Evolutionary conservation across 2,113 vertebrate species (phyloP), one percentile per base, ranked within the genome.

Genomic region (Bubo blakistoni): DNA sequence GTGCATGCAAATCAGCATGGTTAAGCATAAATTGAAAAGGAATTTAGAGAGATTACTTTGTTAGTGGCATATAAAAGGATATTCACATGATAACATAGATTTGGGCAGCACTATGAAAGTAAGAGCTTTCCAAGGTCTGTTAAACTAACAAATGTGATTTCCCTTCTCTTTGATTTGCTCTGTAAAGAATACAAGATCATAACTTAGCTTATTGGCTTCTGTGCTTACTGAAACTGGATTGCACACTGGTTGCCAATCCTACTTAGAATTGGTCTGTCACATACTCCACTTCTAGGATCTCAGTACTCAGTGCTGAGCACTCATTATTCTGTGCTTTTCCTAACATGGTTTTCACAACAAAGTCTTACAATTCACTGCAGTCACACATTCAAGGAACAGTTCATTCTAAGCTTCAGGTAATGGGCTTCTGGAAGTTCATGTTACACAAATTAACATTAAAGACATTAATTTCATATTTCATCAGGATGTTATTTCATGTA

Each of bases 11-110:
- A 95, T 95, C 80, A 95, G 72, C 36, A 76, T 78, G 52, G 80
- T 91, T 94, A 81, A 94, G 77, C 78, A 87, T 29, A 91, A 91
- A 87, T 57, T 86, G 73, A 81, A 79, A 86, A 84, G 88, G 82
- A 95, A 83, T 95, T 91, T 79, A 81, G 42, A 57, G 77, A 71
- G 77, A 91, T 94, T 71, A 94, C 67, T 91, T 76, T 79, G 86
- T 94, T 86, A 62, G 70, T 82, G 44, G 63, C 59, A 91, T 76
- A 84, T 47, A 81, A 96, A 94, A 84, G 77, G 70, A 91, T 95
- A 95, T 89, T 72, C 80, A 81, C 40, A n/a, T 77, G 87, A 26
- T 83, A 71, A 63, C 86, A 81, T 49, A 79, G 78, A 92, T 76
- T 47, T 52, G 78, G 76, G 49, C 17, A 2, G 54, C 34, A 10